These are phyloP conservation scores for Drosophila ficusphila DNA, from an alignment of 1,140 invertebrate genomes.

Conservation along the genomic window DNA sequence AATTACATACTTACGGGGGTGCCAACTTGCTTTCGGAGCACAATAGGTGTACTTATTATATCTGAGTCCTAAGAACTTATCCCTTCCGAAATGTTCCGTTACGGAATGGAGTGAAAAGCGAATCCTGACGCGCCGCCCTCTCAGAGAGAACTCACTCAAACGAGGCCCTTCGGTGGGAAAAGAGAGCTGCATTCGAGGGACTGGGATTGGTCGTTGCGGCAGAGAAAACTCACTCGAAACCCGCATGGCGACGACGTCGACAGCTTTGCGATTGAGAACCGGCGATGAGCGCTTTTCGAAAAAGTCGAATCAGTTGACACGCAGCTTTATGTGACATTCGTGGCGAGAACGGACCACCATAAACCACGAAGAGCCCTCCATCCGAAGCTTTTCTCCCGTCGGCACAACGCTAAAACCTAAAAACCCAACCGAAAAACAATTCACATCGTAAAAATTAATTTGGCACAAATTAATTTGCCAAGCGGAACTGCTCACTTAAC, in stretches of 20 bases:
- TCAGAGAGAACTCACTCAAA: conserved; percentile 42
- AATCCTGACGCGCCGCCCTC: conserved; percentile 70
- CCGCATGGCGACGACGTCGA: conserved; percentile 43
- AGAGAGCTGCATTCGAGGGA: not conserved
- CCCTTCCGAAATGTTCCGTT: conserved; percentile 28
- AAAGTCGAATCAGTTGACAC: conserved; percentile 64
- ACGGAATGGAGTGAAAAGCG: conserved; percentile 12
- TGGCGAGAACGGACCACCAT: conserved; percentile 65
- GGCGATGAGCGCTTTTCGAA: conserved; percentile 48
- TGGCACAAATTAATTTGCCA: conserved; percentile 75
- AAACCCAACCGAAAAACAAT: conserved; percentile 21
- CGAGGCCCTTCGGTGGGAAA: not conserved
- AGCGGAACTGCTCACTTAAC: conserved; percentile 77
- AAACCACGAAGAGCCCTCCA: conserved; percentile 17
- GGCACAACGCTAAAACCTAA: conserved; percentile 35
- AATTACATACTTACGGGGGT: not conserved
- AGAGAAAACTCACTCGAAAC: conserved; percentile 46
- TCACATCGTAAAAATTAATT: conserved; percentile 55
- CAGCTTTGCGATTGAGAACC: conserved; percentile 34
- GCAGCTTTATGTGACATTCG: conserved; percentile 76
- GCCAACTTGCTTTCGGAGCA: conserved; percentile 10
- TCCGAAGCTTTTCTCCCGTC: conserved; percentile 50
- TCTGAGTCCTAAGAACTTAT: not conserved
- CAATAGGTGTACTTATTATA: not conserved
- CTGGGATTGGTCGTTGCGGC: not conserved